Evolutionary conservation across 1,140 invertebrate genomes (phyloP).

Genomic region (Aphelenchoides avenae): DNA sequence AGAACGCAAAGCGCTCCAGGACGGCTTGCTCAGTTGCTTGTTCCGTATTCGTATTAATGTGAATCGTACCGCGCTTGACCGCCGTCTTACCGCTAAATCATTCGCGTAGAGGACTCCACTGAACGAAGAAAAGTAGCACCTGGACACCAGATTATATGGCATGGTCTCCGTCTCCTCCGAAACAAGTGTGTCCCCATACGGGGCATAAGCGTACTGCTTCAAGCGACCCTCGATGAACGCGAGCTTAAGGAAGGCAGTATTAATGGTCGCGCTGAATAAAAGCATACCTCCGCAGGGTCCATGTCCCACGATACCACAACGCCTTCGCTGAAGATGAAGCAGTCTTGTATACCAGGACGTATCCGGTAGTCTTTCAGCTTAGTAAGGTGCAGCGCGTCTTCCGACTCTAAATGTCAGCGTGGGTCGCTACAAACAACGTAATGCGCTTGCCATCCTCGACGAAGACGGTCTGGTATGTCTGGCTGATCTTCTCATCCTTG

Average conservation of each 20-base stretch:
- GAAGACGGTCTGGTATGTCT: slow-evolving; percentile 17
- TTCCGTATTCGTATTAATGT: slow-evolving; percentile 1
- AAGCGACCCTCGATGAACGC: slow-evolving; percentile 12
- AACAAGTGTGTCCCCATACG: slow-evolving; percentile 6
- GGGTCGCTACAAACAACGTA: not conserved
- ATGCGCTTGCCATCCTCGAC: slow-evolving; percentile 25
- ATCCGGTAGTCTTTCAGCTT: slow-evolving; percentile 10
- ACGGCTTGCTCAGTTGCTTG: slow-evolving; percentile 20
- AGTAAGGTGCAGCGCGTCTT: slow-evolving; percentile 21
- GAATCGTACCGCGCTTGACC: too few species aligned
- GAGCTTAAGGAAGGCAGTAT: too few species aligned
- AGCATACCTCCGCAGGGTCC: slow-evolving; percentile 1
- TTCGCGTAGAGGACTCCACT: too few species aligned
- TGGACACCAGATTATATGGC: too few species aligned
- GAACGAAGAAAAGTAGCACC: too few species aligned
- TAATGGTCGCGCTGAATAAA: too few species aligned
- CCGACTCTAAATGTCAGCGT: slow-evolving; percentile 3
- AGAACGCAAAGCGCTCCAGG: slow-evolving; percentile 44
- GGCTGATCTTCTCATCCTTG: not conserved
- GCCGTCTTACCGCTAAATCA: too few species aligned
- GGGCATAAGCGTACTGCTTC: slow-evolving; percentile 7
- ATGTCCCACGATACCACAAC: slow-evolving; percentile 27
- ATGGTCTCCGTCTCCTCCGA: slow-evolving; percentile 24
- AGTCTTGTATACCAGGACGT: slow-evolving; percentile 9
- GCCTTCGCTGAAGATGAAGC: slow-evolving; percentile 25